phyloP scores from a whole-genome alignment of 2,113 vertebrate genomes.

The Ailurus styani region DNA sequence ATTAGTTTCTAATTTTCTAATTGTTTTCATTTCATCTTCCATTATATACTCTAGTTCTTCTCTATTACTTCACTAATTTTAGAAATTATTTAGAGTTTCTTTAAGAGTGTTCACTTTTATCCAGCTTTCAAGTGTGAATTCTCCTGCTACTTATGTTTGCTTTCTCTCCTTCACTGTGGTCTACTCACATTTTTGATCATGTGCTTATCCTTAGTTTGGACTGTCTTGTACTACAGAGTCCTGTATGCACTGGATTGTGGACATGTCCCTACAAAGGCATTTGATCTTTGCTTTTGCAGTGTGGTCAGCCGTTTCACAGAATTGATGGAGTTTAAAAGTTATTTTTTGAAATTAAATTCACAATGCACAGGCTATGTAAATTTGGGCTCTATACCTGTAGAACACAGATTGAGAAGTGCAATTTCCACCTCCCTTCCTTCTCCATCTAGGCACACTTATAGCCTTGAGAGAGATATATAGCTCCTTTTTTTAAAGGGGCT shows the following conservation, averaged over 20 bases:
- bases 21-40: background rate
- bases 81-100: background rate
- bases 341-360: background rate
- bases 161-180: background rate
- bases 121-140: background rate
- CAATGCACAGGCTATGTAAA: background rate
- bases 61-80: background rate
- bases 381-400: background rate
- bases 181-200: background rate
- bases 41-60: background rate
- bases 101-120: background rate
- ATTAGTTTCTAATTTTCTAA: background rate
- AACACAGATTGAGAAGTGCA: background rate
- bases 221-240: background rate
- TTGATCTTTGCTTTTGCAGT: background rate
- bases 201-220: background rate
- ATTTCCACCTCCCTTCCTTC: background rate
- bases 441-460: background rate
- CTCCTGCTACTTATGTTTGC: background rate
- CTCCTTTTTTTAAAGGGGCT: background rate
- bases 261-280: background rate
- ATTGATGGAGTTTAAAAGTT: background rate
- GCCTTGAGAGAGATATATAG: too few relatives aligned
- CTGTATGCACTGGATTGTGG: fast-evolving
- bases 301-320: background rate